These are phyloP conservation scores for Pantala flavescens DNA, from an alignment of 1,140 invertebrate genomes.

Conservation along the genomic window DNA sequence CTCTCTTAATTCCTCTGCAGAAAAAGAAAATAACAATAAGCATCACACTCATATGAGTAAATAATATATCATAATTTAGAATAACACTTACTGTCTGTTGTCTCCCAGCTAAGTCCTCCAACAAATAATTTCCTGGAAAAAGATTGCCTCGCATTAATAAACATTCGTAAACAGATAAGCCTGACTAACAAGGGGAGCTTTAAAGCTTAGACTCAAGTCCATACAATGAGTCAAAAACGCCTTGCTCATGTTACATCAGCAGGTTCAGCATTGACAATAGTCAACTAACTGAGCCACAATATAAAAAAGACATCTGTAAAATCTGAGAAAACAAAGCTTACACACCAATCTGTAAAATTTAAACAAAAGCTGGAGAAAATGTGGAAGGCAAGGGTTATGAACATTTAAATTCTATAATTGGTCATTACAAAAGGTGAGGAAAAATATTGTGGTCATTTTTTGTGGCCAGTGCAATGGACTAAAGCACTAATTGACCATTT, in stretches of 20 bases:
- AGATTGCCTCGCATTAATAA: slow-evolving; percentile 30
- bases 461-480: slow-evolving; percentile 3
- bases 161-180: not conserved
- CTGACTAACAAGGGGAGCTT: not conserved
- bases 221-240: slow-evolving; percentile 9
- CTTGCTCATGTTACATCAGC: slow-evolving; percentile 14
- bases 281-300: slow-evolving; percentile 15
- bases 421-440: slow-evolving; percentile 7
- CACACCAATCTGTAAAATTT: slow-evolving; percentile 10
- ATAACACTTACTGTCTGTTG: slow-evolving; percentile 82
- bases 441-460: slow-evolving; percentile 1
- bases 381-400: slow-evolving; percentile 15
- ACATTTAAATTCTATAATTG: slow-evolving; percentile 13
- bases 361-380: slow-evolving; percentile 22
- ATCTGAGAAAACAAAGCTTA: slow-evolving; percentile 6
- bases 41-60: not conserved
- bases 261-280: slow-evolving; percentile 15
- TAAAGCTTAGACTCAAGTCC: slow-evolving; percentile 5
- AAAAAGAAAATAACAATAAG: slow-evolving; percentile 29
- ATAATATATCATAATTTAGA: slow-evolving; percentile 17
- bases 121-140: slow-evolving; percentile 94
- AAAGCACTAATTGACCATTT: slow-evolving; percentile 15
- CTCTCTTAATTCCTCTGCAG: slow-evolving; percentile 83
- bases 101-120: slow-evolving; percentile 94
- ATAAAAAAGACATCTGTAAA: slow-evolving; percentile 12